Base-by-base conservation (phyloP, 2,113 vertebrate genomes). In the Platysternon megacephalum region DNA sequence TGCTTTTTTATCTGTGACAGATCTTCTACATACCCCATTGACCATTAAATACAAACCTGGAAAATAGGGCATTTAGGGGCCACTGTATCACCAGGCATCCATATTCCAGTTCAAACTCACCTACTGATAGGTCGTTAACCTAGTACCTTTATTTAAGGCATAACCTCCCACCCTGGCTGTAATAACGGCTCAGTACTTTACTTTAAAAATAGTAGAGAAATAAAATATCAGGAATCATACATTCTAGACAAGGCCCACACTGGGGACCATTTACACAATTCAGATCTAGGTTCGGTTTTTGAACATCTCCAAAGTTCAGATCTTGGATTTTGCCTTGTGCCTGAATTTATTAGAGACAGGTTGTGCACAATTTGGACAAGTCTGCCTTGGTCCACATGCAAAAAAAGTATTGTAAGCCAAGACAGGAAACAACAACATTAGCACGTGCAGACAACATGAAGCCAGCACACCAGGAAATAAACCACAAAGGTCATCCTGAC, bases 191-290 rank as follows among this genome's bases (percentile, higher is more conserved):
- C 48, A 84, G 48, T 52, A 16, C 53, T 82, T 90, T 84, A 56
- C 72, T 65, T 84, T 56, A 82, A 93, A 92, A 91, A 52, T 6
- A 53, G 2, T 11, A 39, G 10, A 79, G 55, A 78, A 85, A 88
- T 28, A 78, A 68, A 86, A 28, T 17, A 85, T 55, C 8, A 32
- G 4, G 44, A 74, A 1, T 29, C 44, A 1, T 46, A 61, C 82
- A 11, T 81, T 94, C 83, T 91, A 87, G 68, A 8, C 4, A 79
- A 11, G 80, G 68, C 26, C 84, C 26, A 87, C 86, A 11, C 46
- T 32, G 28, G 22, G 21, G 35, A 39, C 51, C 79, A 81, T 39
- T 81, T 53, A 39, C 21, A 28, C 7, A 24, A 79, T 42, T 55
- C n/a, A 58, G 14, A 76, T 11, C 55, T 48, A 35, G 28, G 74